phyloP scores from a whole-genome alignment of 2,113 vertebrate species.

The Okapia johnstoni region DNA sequence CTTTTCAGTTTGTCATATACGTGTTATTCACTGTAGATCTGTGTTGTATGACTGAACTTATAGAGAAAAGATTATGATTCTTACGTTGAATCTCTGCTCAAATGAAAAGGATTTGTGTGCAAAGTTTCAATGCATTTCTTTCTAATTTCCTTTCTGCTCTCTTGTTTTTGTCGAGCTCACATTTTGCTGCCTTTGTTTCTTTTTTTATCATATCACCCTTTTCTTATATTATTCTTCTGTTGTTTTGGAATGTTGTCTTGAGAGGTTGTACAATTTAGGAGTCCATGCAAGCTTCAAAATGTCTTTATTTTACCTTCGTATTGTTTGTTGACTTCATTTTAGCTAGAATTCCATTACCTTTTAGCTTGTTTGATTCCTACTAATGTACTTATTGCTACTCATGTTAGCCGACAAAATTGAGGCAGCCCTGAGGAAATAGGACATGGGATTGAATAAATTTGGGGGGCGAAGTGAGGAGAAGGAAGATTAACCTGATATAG shows the following conservation, averaged over 20 bases:
- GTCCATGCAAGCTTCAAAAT: not conserved
- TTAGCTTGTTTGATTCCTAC: slow-evolving; percentile 16
- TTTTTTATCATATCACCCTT: not conserved
- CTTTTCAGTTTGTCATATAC: not conserved
- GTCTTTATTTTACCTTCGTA: slow-evolving; percentile 12
- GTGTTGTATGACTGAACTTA: not conserved
- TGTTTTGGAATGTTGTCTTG: not conserved
- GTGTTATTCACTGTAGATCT: not conserved
- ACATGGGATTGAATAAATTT: not conserved
- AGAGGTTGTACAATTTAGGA: not conserved
- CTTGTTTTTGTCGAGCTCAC: not conserved
- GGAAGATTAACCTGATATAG: not conserved
- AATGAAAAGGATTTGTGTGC: not conserved
- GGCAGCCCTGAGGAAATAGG: not conserved
- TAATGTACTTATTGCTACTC: not conserved
- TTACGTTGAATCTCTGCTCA: not conserved
- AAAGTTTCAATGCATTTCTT: not conserved
- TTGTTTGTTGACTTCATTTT: not conserved
- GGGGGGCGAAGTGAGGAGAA: not conserved
- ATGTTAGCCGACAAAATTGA: not conserved
- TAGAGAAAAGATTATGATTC: not conserved
- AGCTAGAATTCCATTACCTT: not conserved
- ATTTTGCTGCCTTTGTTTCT: not conserved
- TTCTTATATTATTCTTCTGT: not conserved
- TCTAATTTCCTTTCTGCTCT: not conserved